Base-by-base conservation (phyloP, 2,888 invertebrate genomes). In the Agriopis marginaria region DNA sequence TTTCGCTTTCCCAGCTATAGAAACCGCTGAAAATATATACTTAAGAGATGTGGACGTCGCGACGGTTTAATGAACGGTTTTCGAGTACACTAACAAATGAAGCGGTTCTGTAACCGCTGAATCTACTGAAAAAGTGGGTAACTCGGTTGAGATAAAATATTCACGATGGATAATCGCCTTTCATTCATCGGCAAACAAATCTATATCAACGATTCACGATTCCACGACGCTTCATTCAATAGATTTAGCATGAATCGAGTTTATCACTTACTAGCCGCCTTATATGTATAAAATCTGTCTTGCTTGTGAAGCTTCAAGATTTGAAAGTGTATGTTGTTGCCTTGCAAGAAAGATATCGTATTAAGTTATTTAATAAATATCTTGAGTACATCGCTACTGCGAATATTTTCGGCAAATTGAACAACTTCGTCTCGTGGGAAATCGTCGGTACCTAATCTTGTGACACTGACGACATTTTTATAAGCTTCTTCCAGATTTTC, bases 1-100 rank as follows among this genome's bases (percentile, higher is more conserved):
- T 77, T 75, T 71, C 71, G 68, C 73, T 75, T 70, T 68, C 68
- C 64, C 66, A 72, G 63, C 64, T 45, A 67, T 44, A 56, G 23
- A 68, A 23, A 49, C 66, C 70, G 61, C 68, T 70, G 56, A 70
- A 75, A 62, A 63, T 68, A 64, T 32, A 53, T 23, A 32, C 12
- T 50, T 55, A 60, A 54, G 47, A 56, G 66, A 63, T 66, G 62
- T 58, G 53, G 59, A 54, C 47, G 53, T 53, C 53, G 53, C 47
- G 53, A 47, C 53, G 49, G 23, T 65, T 62, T 56, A 61, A 56
- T 70, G 53, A 62, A 59, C 17, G 58, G 54, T 66, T 40, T 59
- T 39, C 62, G 17, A 17, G 50, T 50, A 53, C 53, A 66, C 61
- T 65, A 62, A 47, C 45, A 59, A 63, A 66, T 63, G 45, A 42